These are phyloP conservation scores for Phrynocephalus versicolor DNA, from an alignment of 2,113 vertebrate genomes.

Conservation along the genomic window DNA sequence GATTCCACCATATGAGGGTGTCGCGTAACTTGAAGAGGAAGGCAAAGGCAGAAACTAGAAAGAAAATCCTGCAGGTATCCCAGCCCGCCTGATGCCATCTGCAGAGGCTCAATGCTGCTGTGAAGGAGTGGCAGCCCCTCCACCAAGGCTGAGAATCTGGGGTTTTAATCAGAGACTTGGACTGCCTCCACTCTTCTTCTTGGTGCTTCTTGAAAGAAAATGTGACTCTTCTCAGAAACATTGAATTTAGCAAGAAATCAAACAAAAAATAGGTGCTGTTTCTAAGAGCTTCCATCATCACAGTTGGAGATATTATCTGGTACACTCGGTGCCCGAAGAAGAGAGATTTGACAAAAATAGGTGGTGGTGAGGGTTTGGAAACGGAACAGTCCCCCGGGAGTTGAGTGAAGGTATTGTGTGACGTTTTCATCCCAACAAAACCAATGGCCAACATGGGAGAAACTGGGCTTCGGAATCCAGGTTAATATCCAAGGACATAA, in stretches of 20 bases:
- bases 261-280: background rate
- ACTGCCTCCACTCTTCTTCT: background rate
- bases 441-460: background rate
- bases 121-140: background rate
- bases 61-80: background rate
- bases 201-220: background rate
- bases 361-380: background rate
- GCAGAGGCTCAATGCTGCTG: background rate
- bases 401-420: no score
- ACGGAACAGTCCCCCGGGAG: background rate
- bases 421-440: background rate
- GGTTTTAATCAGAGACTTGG: background rate
- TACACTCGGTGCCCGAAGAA: background rate
- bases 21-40: background rate
- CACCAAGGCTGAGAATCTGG: background rate
- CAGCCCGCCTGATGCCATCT: background rate
- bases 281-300: background rate
- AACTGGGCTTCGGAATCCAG: background rate
- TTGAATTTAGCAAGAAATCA: background rate
- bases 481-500: background rate
- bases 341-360: background rate
- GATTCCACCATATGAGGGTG: background rate
- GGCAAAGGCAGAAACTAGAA: background rate
- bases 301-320: background rate
- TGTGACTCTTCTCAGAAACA: background rate